These are phyloP conservation scores for Zoroaster sp. DNA, from an alignment of 53 echinoderm and acorn worm genomes.

Conservation along the genomic window DNA sequence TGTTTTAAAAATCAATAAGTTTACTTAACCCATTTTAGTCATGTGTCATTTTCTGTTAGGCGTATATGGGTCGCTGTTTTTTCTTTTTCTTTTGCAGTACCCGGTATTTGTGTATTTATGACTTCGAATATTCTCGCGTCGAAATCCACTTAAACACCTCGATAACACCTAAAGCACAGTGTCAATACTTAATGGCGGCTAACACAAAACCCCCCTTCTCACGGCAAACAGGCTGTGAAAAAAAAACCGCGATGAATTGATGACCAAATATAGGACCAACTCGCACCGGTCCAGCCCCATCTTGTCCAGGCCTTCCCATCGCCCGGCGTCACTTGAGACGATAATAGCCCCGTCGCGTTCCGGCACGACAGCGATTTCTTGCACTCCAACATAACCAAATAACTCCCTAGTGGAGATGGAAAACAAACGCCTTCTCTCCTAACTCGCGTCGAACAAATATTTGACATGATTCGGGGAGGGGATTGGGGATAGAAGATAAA, in stretches of 20 bases:
- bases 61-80: neutral
- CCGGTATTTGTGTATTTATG: neutral
- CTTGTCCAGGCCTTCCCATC: neutral
- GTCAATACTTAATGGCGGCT: constrained; percentile 46
- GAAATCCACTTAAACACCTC: constrained; percentile 42
- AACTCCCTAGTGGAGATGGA: neutral
- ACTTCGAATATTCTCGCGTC: neutral
- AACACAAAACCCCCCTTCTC: neutral
- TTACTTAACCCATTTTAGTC: no score
- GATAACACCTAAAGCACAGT: neutral
- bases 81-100: neutral
- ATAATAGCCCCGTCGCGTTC: constrained; percentile 42
- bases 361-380: constrained; percentile 31
- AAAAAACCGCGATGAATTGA: neutral
- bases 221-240: neutral
- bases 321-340: constrained; percentile 35
- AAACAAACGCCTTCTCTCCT: neutral
- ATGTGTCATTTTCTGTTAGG: neutral
- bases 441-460: constrained; percentile 28
- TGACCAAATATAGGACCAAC: neutral
- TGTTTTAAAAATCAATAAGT: no score
- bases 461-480: constrained; percentile 21
- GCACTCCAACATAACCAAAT: neutral
- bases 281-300: neutral
- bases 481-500: neutral